Percentiles rank a stretch among this genome's conserved stretches.
Conservation (phyloP, 2,888 invertebrate species). For the Gymnocheta viridis region DNA sequence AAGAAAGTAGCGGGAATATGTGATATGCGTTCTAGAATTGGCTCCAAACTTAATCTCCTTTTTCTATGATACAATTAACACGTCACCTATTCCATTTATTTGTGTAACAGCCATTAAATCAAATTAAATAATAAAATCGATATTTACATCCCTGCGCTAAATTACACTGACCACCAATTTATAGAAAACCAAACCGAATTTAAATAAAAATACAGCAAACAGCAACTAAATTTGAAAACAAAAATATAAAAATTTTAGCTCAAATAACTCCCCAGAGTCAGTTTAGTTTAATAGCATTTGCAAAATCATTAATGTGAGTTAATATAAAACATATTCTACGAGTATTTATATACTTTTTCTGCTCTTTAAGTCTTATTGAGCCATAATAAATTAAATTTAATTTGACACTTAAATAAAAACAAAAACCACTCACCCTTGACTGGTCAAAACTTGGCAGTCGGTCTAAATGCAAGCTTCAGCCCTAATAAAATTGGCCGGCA, state of each 20-base stretch:
- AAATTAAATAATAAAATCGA: constrained; percentile 28
- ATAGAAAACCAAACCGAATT: not conserved
- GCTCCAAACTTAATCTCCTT: too few species aligned
- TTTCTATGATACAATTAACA: too few species aligned
- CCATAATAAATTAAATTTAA: constrained; percentile 65
- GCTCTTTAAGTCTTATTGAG: constrained; percentile 57
- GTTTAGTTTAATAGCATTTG: constrained; percentile 45
- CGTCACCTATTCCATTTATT: not conserved
- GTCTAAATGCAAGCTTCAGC: constrained; percentile 14
- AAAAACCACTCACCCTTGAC: constrained; percentile 61
- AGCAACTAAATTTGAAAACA: not conserved
- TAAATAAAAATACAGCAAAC: not conserved
- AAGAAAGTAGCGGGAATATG: too few species aligned
- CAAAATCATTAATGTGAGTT: not conserved
- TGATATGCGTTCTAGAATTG: too few species aligned
- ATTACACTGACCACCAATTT: not conserved
- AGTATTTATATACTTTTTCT: constrained; percentile 15
- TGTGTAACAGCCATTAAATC: not conserved
- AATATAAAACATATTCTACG: constrained; percentile 2
- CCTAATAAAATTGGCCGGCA: constrained; percentile 13
- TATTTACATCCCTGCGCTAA: not conserved
- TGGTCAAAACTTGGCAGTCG: constrained; percentile 4
- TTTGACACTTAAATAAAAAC: constrained; percentile 65
- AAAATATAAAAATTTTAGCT: constrained; percentile 4
- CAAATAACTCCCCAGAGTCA: constrained; percentile 48